Evolutionary conservation across 2,113 vertebrate genomes (phyloP).

Genomic region (Lepidothrix coronata): DNA sequence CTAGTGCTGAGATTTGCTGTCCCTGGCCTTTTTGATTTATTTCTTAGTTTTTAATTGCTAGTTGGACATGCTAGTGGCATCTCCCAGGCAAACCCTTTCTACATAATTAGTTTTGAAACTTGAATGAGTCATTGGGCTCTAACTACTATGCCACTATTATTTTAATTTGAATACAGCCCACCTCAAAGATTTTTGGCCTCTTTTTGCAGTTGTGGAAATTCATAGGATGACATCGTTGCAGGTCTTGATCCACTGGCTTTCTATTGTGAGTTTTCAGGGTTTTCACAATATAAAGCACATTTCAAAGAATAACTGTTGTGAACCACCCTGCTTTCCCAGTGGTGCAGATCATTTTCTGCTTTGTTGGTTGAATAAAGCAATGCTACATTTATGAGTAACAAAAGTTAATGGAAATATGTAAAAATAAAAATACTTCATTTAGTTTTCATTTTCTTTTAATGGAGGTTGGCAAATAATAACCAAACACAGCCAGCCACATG

Average conservation of each 20-base stretch:
- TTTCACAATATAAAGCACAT: neutral
- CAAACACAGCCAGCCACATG: neutral
- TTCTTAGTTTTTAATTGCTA: slow-evolving; percentile 39
- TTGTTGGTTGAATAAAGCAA: slow-evolving; percentile 14
- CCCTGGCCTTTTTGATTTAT: neutral
- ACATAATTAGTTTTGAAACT: slow-evolving; percentile 58
- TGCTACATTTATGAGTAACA: neutral
- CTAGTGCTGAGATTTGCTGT: neutral
- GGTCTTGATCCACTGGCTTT: slow-evolving; percentile 1
- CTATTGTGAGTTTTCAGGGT: neutral
- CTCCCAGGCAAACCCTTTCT: slow-evolving; percentile 31
- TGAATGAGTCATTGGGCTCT: slow-evolving; percentile 36
- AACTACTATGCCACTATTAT: slow-evolving; percentile 28
- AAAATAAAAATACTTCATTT: neutral
- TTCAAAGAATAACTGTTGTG: neutral
- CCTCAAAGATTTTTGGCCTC: slow-evolving; percentile 13
- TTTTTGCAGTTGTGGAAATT: neutral
- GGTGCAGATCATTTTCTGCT: neutral
- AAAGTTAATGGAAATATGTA: neutral
- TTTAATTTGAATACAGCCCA: slow-evolving; percentile 8
- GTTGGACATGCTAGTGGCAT: slow-evolving; percentile 19
- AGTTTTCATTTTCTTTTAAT: neutral
- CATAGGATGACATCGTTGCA: neutral
- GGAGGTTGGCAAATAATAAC: neutral
- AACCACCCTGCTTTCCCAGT: neutral